phyloP scores from a whole-genome alignment of 1,140 invertebrate genomes.

The Drosophila sproati region DNA sequence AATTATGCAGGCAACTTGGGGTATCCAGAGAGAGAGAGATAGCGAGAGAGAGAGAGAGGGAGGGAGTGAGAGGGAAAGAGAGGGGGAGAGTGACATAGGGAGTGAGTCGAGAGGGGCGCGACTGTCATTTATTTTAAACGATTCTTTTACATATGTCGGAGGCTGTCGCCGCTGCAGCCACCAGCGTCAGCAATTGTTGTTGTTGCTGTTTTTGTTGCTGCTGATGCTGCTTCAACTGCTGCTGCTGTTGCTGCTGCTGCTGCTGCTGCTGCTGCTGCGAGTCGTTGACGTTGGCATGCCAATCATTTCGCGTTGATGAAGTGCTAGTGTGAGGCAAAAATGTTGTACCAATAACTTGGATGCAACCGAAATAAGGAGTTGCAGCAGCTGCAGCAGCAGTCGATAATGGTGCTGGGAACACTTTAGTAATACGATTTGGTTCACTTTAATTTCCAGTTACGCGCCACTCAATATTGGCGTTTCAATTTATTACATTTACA shows the following conservation, averaged over 20 bases:
- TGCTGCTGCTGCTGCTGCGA: neutral
- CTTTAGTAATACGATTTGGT: neutral
- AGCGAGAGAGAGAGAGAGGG: neutral
- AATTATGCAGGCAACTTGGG: conserved; percentile 67
- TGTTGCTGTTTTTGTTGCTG: neutral
- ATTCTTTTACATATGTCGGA: conserved; percentile 81
- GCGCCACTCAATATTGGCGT: too few relatives aligned
- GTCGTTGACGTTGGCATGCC: conserved; percentile 70
- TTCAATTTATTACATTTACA: too few relatives aligned
- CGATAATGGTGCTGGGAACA: neutral
- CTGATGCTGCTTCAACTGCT: conserved; percentile 2
- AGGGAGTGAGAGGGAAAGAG: neutral
- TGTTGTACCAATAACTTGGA: conserved; percentile 70
- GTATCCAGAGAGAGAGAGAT: neutral
- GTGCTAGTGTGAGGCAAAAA: conserved; percentile 81
- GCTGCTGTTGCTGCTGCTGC: neutral
- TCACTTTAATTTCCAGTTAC: neutral
- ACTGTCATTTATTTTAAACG: conserved; percentile 83
- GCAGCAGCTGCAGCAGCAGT: neutral
- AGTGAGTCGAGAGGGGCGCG: conserved; percentile 34
- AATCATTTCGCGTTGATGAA: conserved; percentile 83
- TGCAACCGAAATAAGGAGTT: conserved; percentile 13
- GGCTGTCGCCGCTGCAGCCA: conserved; percentile 69
- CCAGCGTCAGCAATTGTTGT: conserved; percentile 32
- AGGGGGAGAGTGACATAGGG: neutral